phyloP scores from a whole-genome alignment of 1,140 invertebrate genomes.

The Apolygus lucorum region DNA sequence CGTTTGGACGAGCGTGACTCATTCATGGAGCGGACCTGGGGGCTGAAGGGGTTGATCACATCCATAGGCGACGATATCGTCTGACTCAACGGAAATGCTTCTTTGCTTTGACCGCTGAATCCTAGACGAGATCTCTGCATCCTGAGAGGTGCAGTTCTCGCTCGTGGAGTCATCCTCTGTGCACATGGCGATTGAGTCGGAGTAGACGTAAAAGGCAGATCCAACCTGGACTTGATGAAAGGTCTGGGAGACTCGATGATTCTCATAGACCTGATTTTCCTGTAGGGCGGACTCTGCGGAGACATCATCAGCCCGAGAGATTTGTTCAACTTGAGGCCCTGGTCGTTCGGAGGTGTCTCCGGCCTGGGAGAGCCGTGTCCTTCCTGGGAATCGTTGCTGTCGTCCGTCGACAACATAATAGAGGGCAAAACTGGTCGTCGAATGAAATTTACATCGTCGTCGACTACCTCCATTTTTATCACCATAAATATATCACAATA shows the following conservation, averaged over 20 bases:
- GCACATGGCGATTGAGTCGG: constrained; percentile 22
- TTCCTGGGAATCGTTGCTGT: neutral
- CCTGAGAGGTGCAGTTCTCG: constrained; percentile 14
- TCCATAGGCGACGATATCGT: neutral
- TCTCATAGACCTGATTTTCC: constrained; percentile 26
- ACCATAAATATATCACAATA: neutral
- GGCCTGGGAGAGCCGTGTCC: constrained; percentile 18
- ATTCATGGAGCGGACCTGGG: neutral
- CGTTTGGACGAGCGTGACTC: neutral
- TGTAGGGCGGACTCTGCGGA: constrained; percentile 27
- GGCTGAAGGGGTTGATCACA: constrained; percentile 23
- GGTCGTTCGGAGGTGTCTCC: constrained; percentile 27
- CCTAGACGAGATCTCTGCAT: constrained; percentile 5
- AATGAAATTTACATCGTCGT: constrained; percentile 10
- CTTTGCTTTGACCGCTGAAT: neutral
- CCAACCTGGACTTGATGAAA: constrained; percentile 2
- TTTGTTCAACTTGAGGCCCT: constrained; percentile 22
- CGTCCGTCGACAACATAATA: neutral
- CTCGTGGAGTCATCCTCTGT: neutral
- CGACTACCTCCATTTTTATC: constrained; percentile 1
- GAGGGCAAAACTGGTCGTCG: neutral
- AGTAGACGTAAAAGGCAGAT: constrained; percentile 24
- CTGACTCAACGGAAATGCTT: neutral
- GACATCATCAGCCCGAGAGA: constrained; percentile 28
- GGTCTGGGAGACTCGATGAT: constrained; percentile 20